Evolutionary conservation across 2,888 invertebrate species (phyloP).

Genomic region (Carpatolechia fugitivella): DNA sequence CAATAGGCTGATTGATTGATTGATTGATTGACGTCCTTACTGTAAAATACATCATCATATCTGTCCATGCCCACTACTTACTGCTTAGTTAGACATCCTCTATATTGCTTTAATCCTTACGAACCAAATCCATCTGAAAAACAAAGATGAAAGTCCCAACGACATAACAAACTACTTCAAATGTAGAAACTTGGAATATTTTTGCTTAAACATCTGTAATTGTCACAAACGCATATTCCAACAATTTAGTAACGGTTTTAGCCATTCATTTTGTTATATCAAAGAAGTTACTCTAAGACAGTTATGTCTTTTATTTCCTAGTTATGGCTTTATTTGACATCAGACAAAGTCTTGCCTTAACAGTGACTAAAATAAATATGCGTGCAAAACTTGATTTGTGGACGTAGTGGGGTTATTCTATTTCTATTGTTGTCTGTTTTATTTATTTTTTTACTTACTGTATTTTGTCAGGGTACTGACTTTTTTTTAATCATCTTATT

Average conservation of each 20-base stretch:
- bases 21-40: too few species aligned
- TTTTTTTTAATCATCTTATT: too few species aligned
- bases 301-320: slow-evolving; percentile 23
- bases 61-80: too few species aligned
- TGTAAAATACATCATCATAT: too few species aligned
- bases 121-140: too few species aligned
- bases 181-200: not conserved
- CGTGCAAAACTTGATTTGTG: slow-evolving; percentile 24
- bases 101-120: too few species aligned
- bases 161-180: not conserved
- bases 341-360: slow-evolving; percentile 27
- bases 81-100: too few species aligned
- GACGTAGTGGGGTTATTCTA: not conserved
- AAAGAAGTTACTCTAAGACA: slow-evolving; percentile 48
- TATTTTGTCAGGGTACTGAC: too few species aligned
- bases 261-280: slow-evolving; percentile 40
- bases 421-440: not conserved
- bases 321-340: not conserved
- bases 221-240: slow-evolving; percentile 26
- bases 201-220: slow-evolving; percentile 17
- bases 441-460: not conserved
- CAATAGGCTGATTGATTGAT: too few species aligned
- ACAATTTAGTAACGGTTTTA: slow-evolving; percentile 33
- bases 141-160: not conserved
- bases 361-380: slow-evolving; percentile 26